A percentile compares a stretch with the other conserved stretches of the same genome.
These are phyloP conservation scores for Cassiopea xamachana DNA, from an alignment of 30 jellyfish, hydroid and myxozoan species.

Conservation along the genomic window DNA sequence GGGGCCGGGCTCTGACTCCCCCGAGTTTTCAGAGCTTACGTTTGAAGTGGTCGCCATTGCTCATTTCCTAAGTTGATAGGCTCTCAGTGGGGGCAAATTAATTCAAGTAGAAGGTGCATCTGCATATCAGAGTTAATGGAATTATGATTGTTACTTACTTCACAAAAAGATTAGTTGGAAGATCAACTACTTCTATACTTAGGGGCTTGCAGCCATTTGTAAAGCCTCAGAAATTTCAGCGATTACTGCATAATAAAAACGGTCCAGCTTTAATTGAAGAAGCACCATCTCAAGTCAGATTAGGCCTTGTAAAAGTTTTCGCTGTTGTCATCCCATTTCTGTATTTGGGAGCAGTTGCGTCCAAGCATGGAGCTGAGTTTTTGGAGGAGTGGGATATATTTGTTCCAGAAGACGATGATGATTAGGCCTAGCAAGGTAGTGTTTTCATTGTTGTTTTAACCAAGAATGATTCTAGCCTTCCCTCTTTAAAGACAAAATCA, in stretches of 20 bases:
- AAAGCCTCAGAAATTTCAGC: background rate
- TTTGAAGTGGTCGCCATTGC: background rate
- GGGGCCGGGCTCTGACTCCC: background rate
- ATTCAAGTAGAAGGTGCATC: too few species aligned
- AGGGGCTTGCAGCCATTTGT: background rate
- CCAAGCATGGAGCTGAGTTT: slow-evolving; percentile 87
- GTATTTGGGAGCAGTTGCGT: slow-evolving; percentile 79
- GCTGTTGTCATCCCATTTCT: slow-evolving; percentile 65
- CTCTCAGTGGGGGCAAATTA: too few species aligned
- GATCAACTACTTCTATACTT: background rate
- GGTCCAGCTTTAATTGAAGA: slow-evolving; percentile 43
- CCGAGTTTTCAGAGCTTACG: background rate
- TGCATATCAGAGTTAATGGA: background rate
- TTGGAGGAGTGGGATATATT: slow-evolving; percentile 88
- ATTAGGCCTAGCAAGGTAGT: background rate
- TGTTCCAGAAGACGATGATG: slow-evolving; percentile 95
- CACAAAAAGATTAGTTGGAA: background rate
- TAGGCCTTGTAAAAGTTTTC: slow-evolving; percentile 72
- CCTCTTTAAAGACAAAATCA: too few species aligned
- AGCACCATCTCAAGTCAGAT: slow-evolving; percentile 63
- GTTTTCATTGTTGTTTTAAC: too few species aligned
- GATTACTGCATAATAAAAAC: background rate
- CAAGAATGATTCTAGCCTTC: too few species aligned
- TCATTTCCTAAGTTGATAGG: background rate
- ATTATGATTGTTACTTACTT: background rate